Conservation (phyloP, 1,140 invertebrate species). For the Papilio xuthus region DNA sequence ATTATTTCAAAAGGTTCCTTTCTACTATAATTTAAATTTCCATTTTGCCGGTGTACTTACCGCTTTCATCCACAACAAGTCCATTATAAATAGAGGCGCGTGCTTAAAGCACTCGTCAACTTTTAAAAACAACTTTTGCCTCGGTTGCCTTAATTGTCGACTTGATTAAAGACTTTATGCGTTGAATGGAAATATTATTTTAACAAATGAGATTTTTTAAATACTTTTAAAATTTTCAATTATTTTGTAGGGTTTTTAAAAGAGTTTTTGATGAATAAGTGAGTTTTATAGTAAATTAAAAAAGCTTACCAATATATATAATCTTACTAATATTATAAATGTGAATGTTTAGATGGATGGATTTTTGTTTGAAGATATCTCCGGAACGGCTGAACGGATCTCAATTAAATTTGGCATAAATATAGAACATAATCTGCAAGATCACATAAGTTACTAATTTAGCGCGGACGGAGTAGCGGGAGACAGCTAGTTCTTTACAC, state of each 20-base stretch:
- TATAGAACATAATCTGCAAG: too few species aligned
- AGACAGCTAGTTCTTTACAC: too few species aligned
- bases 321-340: too few species aligned
- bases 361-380: too few species aligned
- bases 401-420: too few species aligned
- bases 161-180: conserved; percentile 3
- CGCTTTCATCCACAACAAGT: conserved; percentile 3
- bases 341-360: too few species aligned
- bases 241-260: neutral
- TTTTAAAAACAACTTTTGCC: conserved; percentile 19
- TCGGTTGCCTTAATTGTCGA: conserved; percentile 11
- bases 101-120: conserved; percentile 11
- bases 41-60: neutral
- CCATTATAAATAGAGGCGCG: conserved; percentile 19
- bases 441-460: too few species aligned
- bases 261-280: too few species aligned
- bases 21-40: neutral
- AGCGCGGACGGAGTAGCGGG: too few species aligned
- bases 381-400: too few species aligned
- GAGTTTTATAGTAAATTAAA: too few species aligned
- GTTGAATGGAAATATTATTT: conserved; percentile 12
- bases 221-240: neutral
- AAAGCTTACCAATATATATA: too few species aligned
- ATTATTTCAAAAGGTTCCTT: neutral
- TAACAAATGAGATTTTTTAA: neutral